phyloP scores from a whole-genome alignment of 1,140 invertebrate genomes.

The Rhizoglyphus robini region DNA sequence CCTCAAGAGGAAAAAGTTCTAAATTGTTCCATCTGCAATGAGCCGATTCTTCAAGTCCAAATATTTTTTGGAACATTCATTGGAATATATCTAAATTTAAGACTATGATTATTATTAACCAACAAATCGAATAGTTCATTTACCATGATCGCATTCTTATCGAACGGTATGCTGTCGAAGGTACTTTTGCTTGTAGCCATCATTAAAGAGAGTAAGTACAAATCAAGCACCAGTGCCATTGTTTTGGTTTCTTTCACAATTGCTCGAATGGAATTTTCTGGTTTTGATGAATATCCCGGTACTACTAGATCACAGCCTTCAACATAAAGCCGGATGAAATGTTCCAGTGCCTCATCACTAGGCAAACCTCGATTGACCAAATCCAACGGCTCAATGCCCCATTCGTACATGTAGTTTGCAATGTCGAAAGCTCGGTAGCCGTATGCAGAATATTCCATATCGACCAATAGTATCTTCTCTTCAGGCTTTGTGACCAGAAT shows the following conservation, averaged over 20 bases:
- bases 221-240: neutral
- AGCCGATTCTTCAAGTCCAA: too few species aligned
- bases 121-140: neutral
- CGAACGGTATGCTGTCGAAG: neutral
- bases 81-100: too few species aligned
- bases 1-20: too few species aligned
- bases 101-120: neutral
- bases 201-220: neutral
- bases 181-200: neutral
- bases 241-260: neutral
- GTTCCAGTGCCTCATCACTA: neutral
- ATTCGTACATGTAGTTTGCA: slow-evolving; percentile 4
- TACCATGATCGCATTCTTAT: neutral
- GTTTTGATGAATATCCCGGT: neutral
- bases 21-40: too few species aligned
- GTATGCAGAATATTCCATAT: slow-evolving; percentile 18
- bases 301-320: neutral
- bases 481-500: slow-evolving; percentile 17
- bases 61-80: too few species aligned
- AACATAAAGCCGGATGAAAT: neutral
- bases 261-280: neutral
- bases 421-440: slow-evolving; percentile 16
- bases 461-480: slow-evolving; percentile 1
- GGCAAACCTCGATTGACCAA: neutral
- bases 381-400: slow-evolving; percentile 12